Conservation (phyloP, 2,888 invertebrate genomes). For the Pterostichus niger region DNA sequence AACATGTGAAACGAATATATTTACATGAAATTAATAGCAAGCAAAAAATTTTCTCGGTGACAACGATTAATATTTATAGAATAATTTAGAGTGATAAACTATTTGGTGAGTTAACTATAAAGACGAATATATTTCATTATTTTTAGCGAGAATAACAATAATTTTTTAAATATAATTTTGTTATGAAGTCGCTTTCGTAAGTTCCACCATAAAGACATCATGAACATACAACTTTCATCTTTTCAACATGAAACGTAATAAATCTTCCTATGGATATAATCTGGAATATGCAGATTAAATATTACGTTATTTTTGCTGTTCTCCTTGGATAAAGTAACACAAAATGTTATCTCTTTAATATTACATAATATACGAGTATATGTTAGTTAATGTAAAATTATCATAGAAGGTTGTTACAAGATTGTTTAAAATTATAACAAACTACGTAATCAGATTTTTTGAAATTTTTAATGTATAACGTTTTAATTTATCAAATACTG, state of each 20-base stretch:
- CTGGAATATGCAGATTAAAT: conserved; percentile 24
- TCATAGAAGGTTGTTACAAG: neutral
- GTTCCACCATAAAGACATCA: conserved; percentile 32
- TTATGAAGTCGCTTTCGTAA: conserved; percentile 49
- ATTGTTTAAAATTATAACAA: neutral
- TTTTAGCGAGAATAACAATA: neutral
- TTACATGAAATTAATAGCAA: too few relatives aligned
- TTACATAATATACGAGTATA: neutral
- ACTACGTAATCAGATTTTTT: too few relatives aligned
- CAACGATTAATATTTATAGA: too few relatives aligned
- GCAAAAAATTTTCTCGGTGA: too few relatives aligned
- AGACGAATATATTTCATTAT: too few relatives aligned
- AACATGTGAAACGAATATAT: too few relatives aligned
- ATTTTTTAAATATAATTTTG: conserved; percentile 35
- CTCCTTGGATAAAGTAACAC: conserved; percentile 19
- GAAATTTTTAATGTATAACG: too few relatives aligned
- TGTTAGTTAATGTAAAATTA: neutral
- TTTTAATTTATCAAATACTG: too few relatives aligned
- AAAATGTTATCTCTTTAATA: conserved; percentile 1
- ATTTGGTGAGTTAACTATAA: too few relatives aligned
- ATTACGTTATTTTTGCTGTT: conserved; percentile 20
- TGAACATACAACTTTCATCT: conserved; percentile 53
- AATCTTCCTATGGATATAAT: conserved; percentile 28
- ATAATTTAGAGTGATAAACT: too few relatives aligned
- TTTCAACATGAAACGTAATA: conserved; percentile 35